These are phyloP conservation scores for Nanorana parkeri DNA, from an alignment of 2,113 vertebrate species.

Conservation along the genomic window DNA sequence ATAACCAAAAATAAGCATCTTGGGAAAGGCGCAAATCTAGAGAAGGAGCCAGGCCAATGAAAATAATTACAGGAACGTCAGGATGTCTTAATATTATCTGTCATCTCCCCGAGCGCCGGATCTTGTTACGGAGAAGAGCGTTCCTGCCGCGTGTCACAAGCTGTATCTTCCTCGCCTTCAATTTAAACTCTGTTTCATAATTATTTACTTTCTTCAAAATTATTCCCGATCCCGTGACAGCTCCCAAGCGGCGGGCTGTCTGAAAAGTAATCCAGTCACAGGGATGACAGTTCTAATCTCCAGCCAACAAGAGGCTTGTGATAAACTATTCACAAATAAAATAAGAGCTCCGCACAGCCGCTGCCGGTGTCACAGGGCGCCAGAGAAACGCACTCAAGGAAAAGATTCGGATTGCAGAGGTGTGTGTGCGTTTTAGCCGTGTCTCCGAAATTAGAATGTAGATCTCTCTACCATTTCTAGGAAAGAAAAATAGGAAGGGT, in stretches of 20 bases:
- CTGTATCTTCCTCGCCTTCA: neutral
- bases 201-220: constrained; percentile 16
- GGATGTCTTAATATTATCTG: neutral
- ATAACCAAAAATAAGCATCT: constrained; percentile 26
- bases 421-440: too few relatives aligned
- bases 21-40: neutral
- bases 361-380: too few relatives aligned
- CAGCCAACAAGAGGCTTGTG: neutral
- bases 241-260: neutral
- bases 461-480: too few relatives aligned
- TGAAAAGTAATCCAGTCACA: neutral
- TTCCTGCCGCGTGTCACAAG: neutral
- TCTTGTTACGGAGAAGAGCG: neutral
- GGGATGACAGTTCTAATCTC: constrained; percentile 11
- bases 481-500: too few relatives aligned
- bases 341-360: too few relatives aligned
- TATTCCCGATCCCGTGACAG: neutral
- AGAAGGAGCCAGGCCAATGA: neutral
- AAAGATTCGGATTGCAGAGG: too few relatives aligned
- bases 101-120: neutral
- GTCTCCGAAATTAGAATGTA: too few relatives aligned
- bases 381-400: too few relatives aligned
- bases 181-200: constrained; percentile 9
- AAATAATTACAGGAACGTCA: constrained; percentile 29
- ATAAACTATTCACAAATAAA: neutral